A percentile compares a stretch with the other conserved stretches of the same genome.
Evolutionary conservation across 2,888 invertebrate species (phyloP).

Genomic region (Matsumyia berberina): DNA sequence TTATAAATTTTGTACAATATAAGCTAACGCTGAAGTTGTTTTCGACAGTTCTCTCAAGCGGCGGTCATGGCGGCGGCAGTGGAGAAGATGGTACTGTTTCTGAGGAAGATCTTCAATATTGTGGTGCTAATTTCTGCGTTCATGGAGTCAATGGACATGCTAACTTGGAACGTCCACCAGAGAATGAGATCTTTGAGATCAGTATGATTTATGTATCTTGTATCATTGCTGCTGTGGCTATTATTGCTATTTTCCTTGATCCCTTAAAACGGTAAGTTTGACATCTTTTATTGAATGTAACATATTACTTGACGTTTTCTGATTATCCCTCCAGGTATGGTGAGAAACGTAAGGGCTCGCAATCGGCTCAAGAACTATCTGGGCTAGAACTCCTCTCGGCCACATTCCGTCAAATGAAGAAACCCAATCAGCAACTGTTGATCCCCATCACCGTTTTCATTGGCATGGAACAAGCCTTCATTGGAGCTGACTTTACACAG

Average conservation of each 20-base stretch:
- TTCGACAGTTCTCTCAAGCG: conserved; percentile 88
- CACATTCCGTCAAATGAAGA: conserved; percentile 95
- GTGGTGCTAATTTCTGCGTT: conserved; percentile 94
- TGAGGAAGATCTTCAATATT: conserved; percentile 86
- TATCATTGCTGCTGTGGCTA: conserved; percentile 92
- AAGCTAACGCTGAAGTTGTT: conserved; percentile 14
- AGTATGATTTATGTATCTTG: conserved; percentile 95
- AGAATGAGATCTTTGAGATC: conserved; percentile 94
- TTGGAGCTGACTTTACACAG: conserved; percentile 94
- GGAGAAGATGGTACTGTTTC: conserved; percentile 82
- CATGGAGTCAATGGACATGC: conserved; percentile 89
- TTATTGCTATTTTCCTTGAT: conserved; percentile 95
- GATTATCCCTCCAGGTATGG: conserved; percentile 88
- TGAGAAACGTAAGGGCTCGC: conserved; percentile 91
- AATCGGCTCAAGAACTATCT: conserved; percentile 89
- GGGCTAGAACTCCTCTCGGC: conserved; percentile 93
- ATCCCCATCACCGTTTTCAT: conserved; percentile 98
- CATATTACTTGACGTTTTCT: not conserved
- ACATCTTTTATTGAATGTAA: not conserved
- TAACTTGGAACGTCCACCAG: conserved; percentile 92
- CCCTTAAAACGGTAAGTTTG: conserved; percentile 91
- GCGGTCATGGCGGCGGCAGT: conserved; percentile 87
- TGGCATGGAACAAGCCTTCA: conserved; percentile 98
- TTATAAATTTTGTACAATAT: not conserved
- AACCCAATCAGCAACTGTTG: conserved; percentile 95